Conservation (phyloP, 2,888 invertebrate genomes). For the Ormyrus thymus region DNA sequence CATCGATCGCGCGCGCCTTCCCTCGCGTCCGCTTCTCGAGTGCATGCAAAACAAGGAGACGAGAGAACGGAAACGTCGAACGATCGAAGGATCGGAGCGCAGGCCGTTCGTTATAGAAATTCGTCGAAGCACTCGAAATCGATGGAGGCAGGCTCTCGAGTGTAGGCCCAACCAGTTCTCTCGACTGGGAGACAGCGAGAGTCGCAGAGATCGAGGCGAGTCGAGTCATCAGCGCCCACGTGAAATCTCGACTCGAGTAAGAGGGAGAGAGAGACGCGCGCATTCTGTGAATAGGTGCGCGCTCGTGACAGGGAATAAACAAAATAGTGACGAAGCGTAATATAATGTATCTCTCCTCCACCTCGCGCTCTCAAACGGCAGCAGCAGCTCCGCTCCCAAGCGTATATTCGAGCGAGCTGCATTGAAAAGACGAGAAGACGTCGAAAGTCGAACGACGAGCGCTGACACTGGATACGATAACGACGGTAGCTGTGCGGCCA, state of each 20-base stretch:
- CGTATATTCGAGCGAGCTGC: constrained; percentile 17
- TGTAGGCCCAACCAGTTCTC: constrained; percentile 53
- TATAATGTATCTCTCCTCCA: constrained; percentile 41
- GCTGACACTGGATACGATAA: constrained; percentile 64
- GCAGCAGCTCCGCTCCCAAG: constrained; percentile 26
- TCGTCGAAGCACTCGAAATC: constrained; percentile 59
- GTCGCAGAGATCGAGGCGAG: constrained; percentile 51
- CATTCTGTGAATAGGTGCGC: constrained; percentile 61
- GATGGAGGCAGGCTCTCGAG: constrained; percentile 58
- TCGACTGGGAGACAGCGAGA: constrained; percentile 50
- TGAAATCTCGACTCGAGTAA: constrained; percentile 58
- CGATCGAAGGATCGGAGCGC: constrained; percentile 47
- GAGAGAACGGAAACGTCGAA: constrained; percentile 49
- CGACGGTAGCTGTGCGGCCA: constrained; percentile 63
- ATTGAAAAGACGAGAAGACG: constrained; percentile 58
- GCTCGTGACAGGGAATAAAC: constrained; percentile 67
- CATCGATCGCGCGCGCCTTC: constrained; percentile 21
- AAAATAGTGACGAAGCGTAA: constrained; percentile 70
- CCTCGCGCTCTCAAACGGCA: constrained; percentile 7
- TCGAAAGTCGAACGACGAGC: constrained; percentile 53
- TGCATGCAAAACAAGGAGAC: constrained; percentile 32
- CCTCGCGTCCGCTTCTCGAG: background rate
- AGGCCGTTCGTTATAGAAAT: constrained; percentile 44
- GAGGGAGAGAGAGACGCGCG: constrained; percentile 49
- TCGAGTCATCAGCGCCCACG: constrained; percentile 68